Evolutionary conservation across 2,797 vertebrate species (phyloP).

Genomic region (Podargus strigoides): DNA sequence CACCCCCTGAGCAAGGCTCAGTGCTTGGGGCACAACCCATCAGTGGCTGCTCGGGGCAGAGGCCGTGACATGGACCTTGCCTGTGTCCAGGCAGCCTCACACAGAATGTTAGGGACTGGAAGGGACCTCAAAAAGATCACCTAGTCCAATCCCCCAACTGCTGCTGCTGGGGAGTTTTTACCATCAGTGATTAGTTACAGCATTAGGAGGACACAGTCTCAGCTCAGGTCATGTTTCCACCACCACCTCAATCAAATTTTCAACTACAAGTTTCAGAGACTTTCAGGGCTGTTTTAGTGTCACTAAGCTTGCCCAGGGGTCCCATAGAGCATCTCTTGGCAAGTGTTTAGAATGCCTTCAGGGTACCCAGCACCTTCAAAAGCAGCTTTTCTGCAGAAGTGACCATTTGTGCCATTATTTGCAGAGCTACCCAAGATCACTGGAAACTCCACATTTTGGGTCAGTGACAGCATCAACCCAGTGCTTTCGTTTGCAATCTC

Average conservation of each 20-base stretch:
- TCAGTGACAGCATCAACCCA: too few species aligned
- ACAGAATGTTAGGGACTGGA: too few species aligned
- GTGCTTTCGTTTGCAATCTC: too few species aligned
- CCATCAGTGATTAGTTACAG: not conserved
- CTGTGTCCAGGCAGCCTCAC: not conserved
- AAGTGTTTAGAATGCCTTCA: too few species aligned
- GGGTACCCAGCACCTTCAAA: too few species aligned
- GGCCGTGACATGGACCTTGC: too few species aligned
- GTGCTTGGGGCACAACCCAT: not conserved
- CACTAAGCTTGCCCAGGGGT: not conserved
- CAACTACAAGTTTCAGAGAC: not conserved
- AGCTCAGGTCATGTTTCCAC: not conserved
- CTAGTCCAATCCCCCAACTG: too few species aligned
- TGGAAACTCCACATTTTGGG: not conserved
- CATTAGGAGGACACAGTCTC: not conserved
- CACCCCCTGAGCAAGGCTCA: accelerated
- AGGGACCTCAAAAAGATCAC: too few species aligned
- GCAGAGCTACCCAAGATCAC: not conserved
- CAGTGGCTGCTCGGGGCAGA: accelerated
- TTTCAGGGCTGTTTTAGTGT: too few species aligned
- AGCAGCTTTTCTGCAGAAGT: not conserved
- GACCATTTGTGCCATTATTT: not conserved
- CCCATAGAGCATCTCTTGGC: accelerated
- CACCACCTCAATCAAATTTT: not conserved
- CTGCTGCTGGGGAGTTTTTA: not conserved